Evolutionary conservation across 2,113 vertebrate species (phyloP).

Genomic region (Alethe castanea): DNA sequence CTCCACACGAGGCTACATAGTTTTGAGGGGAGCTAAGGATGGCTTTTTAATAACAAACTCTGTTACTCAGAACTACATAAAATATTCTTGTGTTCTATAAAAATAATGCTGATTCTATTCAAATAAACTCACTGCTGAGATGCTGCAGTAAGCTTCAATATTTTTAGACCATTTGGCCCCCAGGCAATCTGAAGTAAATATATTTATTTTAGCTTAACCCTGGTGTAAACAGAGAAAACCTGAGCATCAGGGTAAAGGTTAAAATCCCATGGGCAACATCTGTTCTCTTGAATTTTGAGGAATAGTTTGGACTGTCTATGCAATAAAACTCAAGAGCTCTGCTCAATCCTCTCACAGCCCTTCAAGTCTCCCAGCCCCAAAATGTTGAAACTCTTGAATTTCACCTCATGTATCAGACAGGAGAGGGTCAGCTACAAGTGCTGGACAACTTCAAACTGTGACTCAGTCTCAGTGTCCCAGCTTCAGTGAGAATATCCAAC

Average conservation of each 20-base stretch:
- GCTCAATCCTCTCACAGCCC: not conserved
- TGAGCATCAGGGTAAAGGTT: slow-evolving; percentile 53
- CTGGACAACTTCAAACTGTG: not conserved
- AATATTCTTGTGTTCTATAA: slow-evolving; percentile 3
- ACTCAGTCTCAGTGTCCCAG: not conserved
- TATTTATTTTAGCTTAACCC: slow-evolving; percentile 36
- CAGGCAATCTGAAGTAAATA: slow-evolving; percentile 44
- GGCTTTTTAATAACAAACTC: not conserved
- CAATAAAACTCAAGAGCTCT: not conserved
- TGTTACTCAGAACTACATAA: accelerated
- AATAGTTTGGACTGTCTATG: not conserved
- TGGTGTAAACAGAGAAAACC: slow-evolving; percentile 44
- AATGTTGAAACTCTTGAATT: not conserved
- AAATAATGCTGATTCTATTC: slow-evolving; percentile 28
- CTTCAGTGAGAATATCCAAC: not conserved
- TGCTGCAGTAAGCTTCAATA: not conserved
- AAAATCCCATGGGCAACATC: not conserved
- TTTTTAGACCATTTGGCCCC: slow-evolving; percentile 33
- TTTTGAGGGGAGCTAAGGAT: not conserved
- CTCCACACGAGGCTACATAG: not conserved
- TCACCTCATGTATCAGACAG: not conserved
- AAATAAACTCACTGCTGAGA: slow-evolving; percentile 27
- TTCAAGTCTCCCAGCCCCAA: not conserved
- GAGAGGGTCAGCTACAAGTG: not conserved
- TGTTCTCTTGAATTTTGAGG: slow-evolving; percentile 18